Percentiles rank a stretch among this genome's conserved stretches.
Evolutionary conservation across 2,888 invertebrate species (phyloP).

Genomic region (Oscheius onirici): DNA sequence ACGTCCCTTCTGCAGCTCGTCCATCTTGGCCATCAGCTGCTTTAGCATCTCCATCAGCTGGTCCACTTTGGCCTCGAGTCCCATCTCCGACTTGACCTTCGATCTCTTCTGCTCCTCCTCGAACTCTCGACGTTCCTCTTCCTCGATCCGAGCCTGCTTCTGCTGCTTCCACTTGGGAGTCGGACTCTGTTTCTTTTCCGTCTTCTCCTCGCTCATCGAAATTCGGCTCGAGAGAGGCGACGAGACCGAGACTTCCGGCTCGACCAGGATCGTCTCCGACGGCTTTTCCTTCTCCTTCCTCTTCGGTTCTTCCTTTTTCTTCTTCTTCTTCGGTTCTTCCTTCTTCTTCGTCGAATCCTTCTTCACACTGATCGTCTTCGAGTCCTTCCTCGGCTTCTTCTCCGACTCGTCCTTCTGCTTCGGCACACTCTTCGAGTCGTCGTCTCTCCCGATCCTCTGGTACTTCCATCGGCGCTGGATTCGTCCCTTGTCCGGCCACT

Average conservation of each 20-base stretch:
- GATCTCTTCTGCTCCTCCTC: not conserved
- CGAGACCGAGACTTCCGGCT: too few species aligned
- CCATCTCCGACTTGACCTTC: too few species aligned
- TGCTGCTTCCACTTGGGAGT: not conserved
- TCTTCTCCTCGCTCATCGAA: too few species aligned
- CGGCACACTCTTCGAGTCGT: not conserved
- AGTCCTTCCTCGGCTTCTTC: conserved; percentile 8
- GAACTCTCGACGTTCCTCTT: conserved; percentile 1
- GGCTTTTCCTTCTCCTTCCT: not conserved
- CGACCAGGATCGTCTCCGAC: too few species aligned
- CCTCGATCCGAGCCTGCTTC: conserved; percentile 11
- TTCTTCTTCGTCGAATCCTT: not conserved
- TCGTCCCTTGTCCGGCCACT: conserved; percentile 17
- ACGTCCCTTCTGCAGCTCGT: too few species aligned
- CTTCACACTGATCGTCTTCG: not conserved
- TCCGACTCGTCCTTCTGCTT: not conserved
- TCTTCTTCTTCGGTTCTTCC: not conserved
- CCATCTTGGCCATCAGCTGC: too few species aligned
- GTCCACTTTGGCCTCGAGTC: too few species aligned
- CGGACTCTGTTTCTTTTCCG: too few species aligned
- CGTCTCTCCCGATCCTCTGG: conserved; percentile 1
- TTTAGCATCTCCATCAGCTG: too few species aligned
- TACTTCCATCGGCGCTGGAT: not conserved
- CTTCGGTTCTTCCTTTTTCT: not conserved
- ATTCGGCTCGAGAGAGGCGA: too few species aligned